These are phyloP conservation scores for Druon quercuslanigerum DNA, from an alignment of 1,140 invertebrate species.

Conservation along the genomic window DNA sequence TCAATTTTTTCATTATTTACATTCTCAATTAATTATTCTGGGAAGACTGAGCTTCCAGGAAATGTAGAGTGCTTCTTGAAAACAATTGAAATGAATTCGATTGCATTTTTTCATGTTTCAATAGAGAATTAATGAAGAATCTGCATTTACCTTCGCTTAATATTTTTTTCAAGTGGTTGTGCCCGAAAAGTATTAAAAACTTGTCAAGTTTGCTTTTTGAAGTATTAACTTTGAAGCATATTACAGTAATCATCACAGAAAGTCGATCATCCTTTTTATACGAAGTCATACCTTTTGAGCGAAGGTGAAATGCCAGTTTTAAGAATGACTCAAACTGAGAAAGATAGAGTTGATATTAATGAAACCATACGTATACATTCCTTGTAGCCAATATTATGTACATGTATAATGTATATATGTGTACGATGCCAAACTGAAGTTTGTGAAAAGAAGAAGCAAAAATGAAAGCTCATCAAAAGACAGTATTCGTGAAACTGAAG, in stretches of 20 bases:
- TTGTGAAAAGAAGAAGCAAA: conserved; percentile 31
- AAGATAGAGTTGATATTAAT: conserved; percentile 66
- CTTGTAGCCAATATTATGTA: conserved; percentile 67
- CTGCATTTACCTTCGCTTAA: neutral
- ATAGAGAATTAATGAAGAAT: neutral
- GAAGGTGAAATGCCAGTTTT: conserved; percentile 30
- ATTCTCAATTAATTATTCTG: conserved; percentile 9
- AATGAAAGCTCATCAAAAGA: neutral
- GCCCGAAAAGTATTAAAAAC: neutral
- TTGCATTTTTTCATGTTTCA: neutral
- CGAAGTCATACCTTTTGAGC: conserved; percentile 17
- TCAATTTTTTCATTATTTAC: conserved; percentile 5
- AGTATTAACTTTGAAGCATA: no score
- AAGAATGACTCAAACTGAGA: conserved; percentile 53
- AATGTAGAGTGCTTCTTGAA: neutral
- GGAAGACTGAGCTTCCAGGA: conserved; percentile 17
- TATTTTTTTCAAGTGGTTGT: neutral
- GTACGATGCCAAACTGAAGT: conserved; percentile 70
- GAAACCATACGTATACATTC: conserved; percentile 61
- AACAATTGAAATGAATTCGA: neutral
- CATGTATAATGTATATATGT: conserved; percentile 73
- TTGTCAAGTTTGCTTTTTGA: no score
- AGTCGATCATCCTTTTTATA: neutral
- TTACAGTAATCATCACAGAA: no score
- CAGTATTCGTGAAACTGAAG: conserved; percentile 54